phyloP scores from a whole-genome alignment of 2,888 invertebrate genomes.

The Linnaemya vulpina region DNA sequence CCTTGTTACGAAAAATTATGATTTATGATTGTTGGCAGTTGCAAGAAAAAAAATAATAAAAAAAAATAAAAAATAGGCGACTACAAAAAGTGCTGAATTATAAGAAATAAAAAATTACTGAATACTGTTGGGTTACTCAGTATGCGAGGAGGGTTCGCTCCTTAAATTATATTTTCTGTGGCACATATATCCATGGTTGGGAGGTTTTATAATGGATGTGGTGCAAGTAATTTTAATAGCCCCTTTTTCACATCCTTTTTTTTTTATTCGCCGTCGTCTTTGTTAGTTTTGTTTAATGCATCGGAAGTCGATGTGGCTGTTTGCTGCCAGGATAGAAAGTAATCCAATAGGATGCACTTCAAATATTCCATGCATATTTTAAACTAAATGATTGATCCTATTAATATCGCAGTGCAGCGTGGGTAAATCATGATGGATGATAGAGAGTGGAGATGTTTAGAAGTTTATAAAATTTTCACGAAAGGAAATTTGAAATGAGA shows the following conservation, averaged over 20 bases:
- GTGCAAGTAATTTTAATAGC: slow-evolving; percentile 64
- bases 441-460: background rate
- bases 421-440: slow-evolving; percentile 38
- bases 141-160: slow-evolving; percentile 27
- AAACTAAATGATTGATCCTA: slow-evolving; percentile 65
- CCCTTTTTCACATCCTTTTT: slow-evolving; percentile 1
- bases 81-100: slow-evolving; percentile 29
- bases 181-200: slow-evolving; percentile 12
- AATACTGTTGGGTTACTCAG: slow-evolving; percentile 32
- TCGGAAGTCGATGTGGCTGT: slow-evolving; percentile 48
- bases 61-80: too few relatives aligned
- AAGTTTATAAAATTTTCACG: background rate
- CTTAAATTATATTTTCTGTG: slow-evolving; percentile 56
- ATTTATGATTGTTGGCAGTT: slow-evolving; percentile 65
- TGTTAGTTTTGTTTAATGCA: slow-evolving; percentile 57
- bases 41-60: slow-evolving; percentile 22
- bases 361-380: slow-evolving; percentile 59
- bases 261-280: background rate
- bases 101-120: background rate
- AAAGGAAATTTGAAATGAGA: background rate
- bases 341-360: slow-evolving; percentile 62
- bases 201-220: slow-evolving; percentile 43
- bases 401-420: slow-evolving; percentile 34
- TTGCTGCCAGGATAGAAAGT: slow-evolving; percentile 40
- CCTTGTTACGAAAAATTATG: slow-evolving; percentile 65